These are phyloP conservation scores for Myiagra hebetior DNA, from an alignment of 2,113 vertebrate species.

Conservation along the genomic window DNA sequence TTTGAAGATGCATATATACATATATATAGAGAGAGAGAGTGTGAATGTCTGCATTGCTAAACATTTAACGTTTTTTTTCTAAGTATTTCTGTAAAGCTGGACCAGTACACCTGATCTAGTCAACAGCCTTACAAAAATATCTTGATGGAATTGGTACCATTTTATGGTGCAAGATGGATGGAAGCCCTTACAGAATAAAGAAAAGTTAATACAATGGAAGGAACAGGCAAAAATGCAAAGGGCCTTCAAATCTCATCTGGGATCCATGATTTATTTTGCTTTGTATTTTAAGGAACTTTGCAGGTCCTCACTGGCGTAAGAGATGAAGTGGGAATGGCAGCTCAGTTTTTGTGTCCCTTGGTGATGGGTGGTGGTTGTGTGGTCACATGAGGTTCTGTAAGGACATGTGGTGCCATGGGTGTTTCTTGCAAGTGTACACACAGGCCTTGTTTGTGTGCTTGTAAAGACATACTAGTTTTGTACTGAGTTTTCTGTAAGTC, in stretches of 20 bases:
- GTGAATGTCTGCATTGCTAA: background rate
- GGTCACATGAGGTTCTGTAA: background rate
- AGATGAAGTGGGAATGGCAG: background rate
- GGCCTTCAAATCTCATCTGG: background rate
- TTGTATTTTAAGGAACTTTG: background rate
- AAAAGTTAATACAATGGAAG: background rate
- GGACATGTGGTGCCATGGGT: background rate
- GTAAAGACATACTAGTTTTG: background rate
- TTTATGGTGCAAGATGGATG: background rate
- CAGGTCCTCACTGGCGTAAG: rapidly evolving
- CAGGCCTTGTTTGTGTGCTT: background rate
- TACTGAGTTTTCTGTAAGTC: background rate
- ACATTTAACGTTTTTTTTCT: background rate
- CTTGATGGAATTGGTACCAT: background rate
- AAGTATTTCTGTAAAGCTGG: background rate
- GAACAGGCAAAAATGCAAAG: background rate
- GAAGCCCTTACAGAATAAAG: background rate
- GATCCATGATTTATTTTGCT: background rate
- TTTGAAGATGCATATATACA: background rate
- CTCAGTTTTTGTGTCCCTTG: background rate
- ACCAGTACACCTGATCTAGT: background rate
- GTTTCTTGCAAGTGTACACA: background rate
- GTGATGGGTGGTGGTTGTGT: background rate
- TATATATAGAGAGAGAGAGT: background rate
- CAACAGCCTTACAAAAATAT: background rate